A percentile compares a stretch with the other conserved stretches of the same genome.
Evolutionary conservation across 2,797 vertebrate genomes (phyloP).

Genomic region (Rachycentron canadum): DNA sequence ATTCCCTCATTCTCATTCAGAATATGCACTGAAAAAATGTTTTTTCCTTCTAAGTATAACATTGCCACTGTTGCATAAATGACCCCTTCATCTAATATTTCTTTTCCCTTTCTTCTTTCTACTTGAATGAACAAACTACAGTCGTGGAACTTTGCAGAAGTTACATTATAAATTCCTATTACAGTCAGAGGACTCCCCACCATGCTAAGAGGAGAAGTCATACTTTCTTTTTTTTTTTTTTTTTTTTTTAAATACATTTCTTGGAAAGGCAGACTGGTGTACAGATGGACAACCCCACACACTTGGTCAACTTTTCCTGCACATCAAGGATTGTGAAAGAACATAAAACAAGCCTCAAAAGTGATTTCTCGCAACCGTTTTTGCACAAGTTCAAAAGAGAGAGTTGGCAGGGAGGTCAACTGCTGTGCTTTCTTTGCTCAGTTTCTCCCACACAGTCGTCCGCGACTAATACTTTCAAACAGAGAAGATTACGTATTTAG

Average conservation of each 20-base stretch:
- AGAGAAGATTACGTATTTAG: neutral
- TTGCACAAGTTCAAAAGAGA: neutral
- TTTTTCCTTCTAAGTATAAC: neutral
- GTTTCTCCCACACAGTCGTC: neutral
- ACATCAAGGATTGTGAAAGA: neutral
- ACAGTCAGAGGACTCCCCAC: neutral
- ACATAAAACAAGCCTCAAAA: neutral
- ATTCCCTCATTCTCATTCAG: neutral
- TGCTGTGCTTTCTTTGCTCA: neutral
- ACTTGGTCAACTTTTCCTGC: neutral
- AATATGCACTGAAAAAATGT: neutral
- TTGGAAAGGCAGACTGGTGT: neutral
- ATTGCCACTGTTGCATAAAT: slow-evolving; percentile 13
- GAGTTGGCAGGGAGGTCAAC: neutral
- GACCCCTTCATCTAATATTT: neutral
- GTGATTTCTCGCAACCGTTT: neutral
- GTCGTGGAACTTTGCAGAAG: neutral
- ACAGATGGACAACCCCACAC: neutral
- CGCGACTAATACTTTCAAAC: neutral
- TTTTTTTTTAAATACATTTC: neutral
- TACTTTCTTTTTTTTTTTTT: too few species aligned
- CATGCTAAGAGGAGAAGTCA: neutral
- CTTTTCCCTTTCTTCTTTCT: neutral
- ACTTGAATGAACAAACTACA: neutral
- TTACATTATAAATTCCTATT: neutral